A percentile compares a stretch with the other conserved stretches of the same genome.
These are phyloP conservation scores for Mesitornis unicolor DNA, from an alignment of 2,113 vertebrate genomes.

Conservation along the genomic window DNA sequence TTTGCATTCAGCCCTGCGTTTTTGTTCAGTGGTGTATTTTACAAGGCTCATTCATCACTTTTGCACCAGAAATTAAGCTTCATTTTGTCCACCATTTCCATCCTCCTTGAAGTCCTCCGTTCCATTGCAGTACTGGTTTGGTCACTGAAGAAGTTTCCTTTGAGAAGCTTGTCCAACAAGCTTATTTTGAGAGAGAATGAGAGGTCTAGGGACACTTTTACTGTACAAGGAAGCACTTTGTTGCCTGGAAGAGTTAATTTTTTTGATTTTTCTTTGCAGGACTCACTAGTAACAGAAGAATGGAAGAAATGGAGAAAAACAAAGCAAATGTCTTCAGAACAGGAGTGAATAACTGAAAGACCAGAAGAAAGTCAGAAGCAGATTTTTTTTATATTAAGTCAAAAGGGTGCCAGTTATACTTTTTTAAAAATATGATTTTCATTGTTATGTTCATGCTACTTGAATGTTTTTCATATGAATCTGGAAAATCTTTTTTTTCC, in stretches of 20 bases:
- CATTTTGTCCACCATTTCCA: not conserved
- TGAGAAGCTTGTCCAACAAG: not conserved
- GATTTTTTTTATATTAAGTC: constrained; percentile 11
- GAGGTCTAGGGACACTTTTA: not conserved
- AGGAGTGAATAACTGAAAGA: constrained; percentile 30
- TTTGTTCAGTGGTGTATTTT: not conserved
- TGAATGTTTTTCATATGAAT: constrained; percentile 40
- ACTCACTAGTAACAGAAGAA: constrained; percentile 68
- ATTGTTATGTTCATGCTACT: constrained; percentile 26
- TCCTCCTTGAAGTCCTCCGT: not conserved
- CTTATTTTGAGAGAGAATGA: not conserved
- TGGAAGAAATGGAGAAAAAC: constrained; percentile 36
- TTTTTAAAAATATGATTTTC: constrained; percentile 20
- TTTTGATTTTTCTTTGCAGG: constrained; percentile 62
- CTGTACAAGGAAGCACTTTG: not conserved
- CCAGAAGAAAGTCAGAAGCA: constrained; percentile 32
- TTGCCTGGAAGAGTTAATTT: constrained; percentile 34
- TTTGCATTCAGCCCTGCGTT: not conserved
- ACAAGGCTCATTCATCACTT: not conserved
- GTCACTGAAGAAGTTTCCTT: not conserved
- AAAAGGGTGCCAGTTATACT: constrained; percentile 43
- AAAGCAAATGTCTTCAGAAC: constrained; percentile 37
- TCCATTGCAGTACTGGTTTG: not conserved
- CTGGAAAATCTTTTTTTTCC: not conserved
- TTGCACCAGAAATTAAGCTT: not conserved